Base-by-base conservation (phyloP, 2,797 vertebrate species). In the Hemibagrus guttatus region DNA sequence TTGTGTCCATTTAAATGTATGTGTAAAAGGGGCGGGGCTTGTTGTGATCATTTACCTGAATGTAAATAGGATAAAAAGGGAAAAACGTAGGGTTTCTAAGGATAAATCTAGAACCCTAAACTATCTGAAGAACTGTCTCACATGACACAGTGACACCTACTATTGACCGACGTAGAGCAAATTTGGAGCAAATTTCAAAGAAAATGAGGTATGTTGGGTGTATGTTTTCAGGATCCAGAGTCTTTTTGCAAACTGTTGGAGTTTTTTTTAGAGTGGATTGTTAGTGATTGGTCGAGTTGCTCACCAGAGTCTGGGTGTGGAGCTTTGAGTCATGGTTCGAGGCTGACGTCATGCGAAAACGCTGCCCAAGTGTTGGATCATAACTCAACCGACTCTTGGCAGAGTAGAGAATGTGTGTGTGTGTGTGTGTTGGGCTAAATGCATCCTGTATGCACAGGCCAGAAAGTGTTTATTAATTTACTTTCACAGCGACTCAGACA, bases 261-360 rank as follows among this genome's bases (percentile, higher is more conserved):
- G 59, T 88, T 84, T 79, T 66, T 19, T 78, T 56, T 19, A 26
- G 14, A 49, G 26, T 81, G 78, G 85, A 87, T 87, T 81, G 87
- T 81, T 85, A 82, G 87, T 68, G 85, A 56, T 81, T 52, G 84
- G 83, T 46, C 80, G 74, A 79, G 64, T 79, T 86, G 58, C 68
- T 76, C 83, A 88, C 28, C 69, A 74, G 85, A 86, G 85, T 28
- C 71, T 87, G 86, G 88, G 86, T 83, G 89, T 87, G 87, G 87
- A 58, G 35, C 35, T 84, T 84, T 91, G 86, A 64, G 88, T 92
- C 89, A 72, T 78, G 90, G 87, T 66, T 82, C 63, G 42, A 17
- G 91, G 92, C 89, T 94, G 94, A 96, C 92, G 93, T 95, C 92
- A 95, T 93, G 74, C 84, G 42, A 81, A 74, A 91, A 90, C 91